Conservation (phyloP, 2,113 vertebrate genomes). For the chimpanzee (Pan troglodytes) region DNA sequence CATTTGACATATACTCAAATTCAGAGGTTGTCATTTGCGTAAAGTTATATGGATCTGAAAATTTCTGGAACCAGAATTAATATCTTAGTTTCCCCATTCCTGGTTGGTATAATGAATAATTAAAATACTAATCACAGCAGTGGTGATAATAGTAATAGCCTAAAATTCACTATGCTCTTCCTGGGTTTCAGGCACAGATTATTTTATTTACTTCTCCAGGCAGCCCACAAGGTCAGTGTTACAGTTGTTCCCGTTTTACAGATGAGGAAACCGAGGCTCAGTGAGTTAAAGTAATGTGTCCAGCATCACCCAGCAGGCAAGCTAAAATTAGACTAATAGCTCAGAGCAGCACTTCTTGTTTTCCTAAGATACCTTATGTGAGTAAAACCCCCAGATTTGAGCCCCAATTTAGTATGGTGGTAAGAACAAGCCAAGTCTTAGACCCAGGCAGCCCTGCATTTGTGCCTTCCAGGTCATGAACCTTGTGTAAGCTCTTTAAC, state of each 20-base stretch:
- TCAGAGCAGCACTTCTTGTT: background rate
- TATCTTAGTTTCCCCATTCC: background rate
- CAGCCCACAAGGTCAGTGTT: background rate
- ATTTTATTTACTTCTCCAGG: background rate
- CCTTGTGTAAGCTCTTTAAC: background rate
- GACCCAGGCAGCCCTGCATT: background rate
- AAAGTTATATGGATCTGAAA: background rate
- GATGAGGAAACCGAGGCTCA: background rate
- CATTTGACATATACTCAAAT: background rate
- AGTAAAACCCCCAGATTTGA: background rate
- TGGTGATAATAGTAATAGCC: background rate
- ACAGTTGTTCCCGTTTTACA: background rate
- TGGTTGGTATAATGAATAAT: background rate
- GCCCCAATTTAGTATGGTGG: too few relatives aligned
- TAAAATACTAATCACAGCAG: background rate
- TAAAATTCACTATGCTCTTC: background rate
- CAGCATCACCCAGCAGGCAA: background rate
- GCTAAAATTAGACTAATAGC: background rate
- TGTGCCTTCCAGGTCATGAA: accelerated
- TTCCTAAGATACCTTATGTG: accelerated
- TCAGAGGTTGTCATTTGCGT: background rate
- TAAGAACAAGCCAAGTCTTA: background rate
- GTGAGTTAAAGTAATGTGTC: background rate
- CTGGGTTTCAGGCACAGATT: background rate
- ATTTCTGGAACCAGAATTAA: background rate